phyloP scores from a whole-genome alignment of 2,113 vertebrate genomes.

The Scomber japonicus region DNA sequence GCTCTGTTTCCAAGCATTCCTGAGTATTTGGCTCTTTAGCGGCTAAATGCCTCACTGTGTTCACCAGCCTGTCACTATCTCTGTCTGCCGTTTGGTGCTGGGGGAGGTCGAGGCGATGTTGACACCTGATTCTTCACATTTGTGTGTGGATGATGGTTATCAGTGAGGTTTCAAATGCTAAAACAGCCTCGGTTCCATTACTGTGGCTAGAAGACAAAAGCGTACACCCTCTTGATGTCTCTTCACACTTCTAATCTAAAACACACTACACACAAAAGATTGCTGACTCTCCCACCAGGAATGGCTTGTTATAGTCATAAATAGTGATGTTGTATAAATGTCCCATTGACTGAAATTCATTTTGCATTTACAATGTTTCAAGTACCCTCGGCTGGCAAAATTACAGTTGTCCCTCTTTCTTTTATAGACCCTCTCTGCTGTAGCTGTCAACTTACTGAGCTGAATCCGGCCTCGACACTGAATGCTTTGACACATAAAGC shows the following conservation, averaged over 20 bases:
- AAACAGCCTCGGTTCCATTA: neutral
- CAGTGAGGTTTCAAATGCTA: too few relatives aligned
- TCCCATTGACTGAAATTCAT: conserved; percentile 23
- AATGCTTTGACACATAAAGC: conserved; percentile 43
- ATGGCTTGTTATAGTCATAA: conserved; percentile 29
- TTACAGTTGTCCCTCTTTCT: conserved; percentile 9
- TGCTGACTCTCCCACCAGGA: neutral
- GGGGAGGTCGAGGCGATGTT: neutral
- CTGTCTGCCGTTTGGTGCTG: too few relatives aligned
- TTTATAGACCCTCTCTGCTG: conserved; percentile 34
- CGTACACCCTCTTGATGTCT: neutral
- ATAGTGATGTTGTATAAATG: conserved; percentile 32
- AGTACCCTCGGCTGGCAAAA: conserved; percentile 22
- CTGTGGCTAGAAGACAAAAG: neutral
- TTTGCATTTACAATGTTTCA: conserved; percentile 37
- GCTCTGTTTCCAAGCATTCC: too few relatives aligned
- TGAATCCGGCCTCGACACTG: conserved; percentile 28
- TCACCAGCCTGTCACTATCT: too few relatives aligned
- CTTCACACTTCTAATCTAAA: conserved; percentile 1
- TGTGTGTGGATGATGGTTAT: neutral
- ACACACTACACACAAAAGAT: neutral
- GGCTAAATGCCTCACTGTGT: too few relatives aligned
- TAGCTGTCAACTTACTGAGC: conserved; percentile 11
- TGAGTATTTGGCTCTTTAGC: too few relatives aligned
- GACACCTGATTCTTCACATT: neutral